Conservation (phyloP, 2,888 invertebrate species). For the Xanthia icteritia region DNA sequence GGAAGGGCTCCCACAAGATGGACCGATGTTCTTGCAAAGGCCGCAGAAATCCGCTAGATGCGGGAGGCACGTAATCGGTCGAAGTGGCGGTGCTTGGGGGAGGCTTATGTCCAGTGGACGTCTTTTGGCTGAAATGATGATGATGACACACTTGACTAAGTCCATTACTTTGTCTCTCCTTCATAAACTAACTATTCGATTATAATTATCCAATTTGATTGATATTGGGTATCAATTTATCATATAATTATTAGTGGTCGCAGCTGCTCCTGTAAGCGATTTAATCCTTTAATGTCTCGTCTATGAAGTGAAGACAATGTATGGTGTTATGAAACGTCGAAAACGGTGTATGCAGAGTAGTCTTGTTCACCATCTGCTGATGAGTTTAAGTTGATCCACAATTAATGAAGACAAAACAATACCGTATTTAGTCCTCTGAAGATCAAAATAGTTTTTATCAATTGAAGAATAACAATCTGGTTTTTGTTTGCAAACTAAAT, state of each 20-base stretch:
- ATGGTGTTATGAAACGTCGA: background rate
- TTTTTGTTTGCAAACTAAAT: background rate
- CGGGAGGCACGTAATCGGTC: too few species aligned
- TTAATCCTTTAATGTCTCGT: conserved; percentile 21
- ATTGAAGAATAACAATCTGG: background rate
- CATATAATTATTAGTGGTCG: conserved; percentile 17
- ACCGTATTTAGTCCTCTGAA: background rate
- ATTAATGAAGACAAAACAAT: background rate
- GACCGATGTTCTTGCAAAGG: too few species aligned
- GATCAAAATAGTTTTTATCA: background rate
- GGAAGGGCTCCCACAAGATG: too few species aligned
- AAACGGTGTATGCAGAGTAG: background rate
- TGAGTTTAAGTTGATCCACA: too few species aligned
- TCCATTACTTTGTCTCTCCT: background rate
- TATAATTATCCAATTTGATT: conserved; percentile 29
- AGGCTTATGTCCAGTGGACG: too few species aligned
- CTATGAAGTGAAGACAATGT: conserved; percentile 2
- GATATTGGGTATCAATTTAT: conserved; percentile 33
- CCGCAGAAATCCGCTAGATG: too few species aligned
- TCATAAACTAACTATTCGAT: background rate
- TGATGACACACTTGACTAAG: background rate
- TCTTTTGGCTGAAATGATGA: too few species aligned
- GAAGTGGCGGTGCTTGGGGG: too few species aligned
- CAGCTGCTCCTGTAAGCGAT: conserved; percentile 13
- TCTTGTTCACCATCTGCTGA: background rate